Conservation (phyloP, 2,888 invertebrate species). For the Cecidostiba fungosa region DNA sequence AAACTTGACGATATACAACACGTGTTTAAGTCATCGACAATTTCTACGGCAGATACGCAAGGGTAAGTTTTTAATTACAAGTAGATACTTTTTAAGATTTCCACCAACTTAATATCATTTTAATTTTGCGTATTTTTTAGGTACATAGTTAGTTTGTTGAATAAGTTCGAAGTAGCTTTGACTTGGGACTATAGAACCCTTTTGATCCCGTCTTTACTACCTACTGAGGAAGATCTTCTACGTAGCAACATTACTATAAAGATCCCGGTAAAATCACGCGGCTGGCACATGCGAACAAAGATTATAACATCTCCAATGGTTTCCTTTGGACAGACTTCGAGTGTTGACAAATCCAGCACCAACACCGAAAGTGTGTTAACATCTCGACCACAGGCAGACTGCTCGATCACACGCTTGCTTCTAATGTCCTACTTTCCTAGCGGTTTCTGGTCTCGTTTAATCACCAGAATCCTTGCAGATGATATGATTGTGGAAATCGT, state of each 20-base stretch:
- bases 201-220: slow-evolving; percentile 94
- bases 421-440: slow-evolving; percentile 98
- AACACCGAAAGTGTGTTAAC: slow-evolving; percentile 79
- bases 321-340: slow-evolving; percentile 61
- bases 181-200: slow-evolving; percentile 96
- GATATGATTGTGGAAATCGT: slow-evolving; percentile 91
- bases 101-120: not conserved
- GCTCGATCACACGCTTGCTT: slow-evolving; percentile 87
- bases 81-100: not conserved
- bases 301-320: slow-evolving; percentile 80
- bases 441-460: slow-evolving; percentile 98
- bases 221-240: slow-evolving; percentile 87
- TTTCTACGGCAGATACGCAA: slow-evolving; percentile 86
- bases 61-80: slow-evolving; percentile 82
- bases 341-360: slow-evolving; percentile 63
- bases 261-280: slow-evolving; percentile 85
- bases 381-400: slow-evolving; percentile 82
- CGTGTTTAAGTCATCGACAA: slow-evolving; percentile 94
- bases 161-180: slow-evolving; percentile 98
- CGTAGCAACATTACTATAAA: slow-evolving; percentile 77
- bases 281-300: slow-evolving; percentile 85
- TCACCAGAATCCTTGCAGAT: slow-evolving; percentile 95
- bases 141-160: slow-evolving; percentile 91
- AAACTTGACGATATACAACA: slow-evolving; percentile 94
- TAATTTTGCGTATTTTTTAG: slow-evolving; percentile 11